Percentiles rank a stretch among this genome's conserved stretches.
Evolutionary conservation across 2,888 invertebrate species (phyloP).

Genomic region (Acanthosepion pharaonis): DNA sequence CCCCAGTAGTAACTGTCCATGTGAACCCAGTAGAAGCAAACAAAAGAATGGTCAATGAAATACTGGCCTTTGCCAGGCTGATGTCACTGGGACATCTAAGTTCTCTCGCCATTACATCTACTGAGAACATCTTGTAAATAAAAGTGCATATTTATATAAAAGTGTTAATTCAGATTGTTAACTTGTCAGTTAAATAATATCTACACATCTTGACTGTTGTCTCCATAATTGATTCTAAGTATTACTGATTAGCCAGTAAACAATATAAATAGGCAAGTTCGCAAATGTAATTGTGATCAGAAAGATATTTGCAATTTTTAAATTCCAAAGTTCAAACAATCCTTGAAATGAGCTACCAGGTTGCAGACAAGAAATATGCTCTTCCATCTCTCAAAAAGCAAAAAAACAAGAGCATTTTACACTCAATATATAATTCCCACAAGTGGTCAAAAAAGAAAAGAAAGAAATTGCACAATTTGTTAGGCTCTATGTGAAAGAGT

Average conservation of each 20-base stretch:
- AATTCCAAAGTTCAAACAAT: too few species aligned
- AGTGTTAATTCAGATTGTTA: not conserved
- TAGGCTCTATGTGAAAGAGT: too few species aligned
- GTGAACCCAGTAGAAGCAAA: not conserved
- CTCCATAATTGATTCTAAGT: not conserved
- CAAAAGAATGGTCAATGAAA: not conserved
- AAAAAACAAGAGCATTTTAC: too few species aligned
- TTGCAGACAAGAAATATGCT: too few species aligned
- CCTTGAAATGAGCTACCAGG: too few species aligned
- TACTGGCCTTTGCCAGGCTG: not conserved
- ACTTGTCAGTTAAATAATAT: not conserved
- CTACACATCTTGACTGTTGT: not conserved
- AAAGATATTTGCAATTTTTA: too few species aligned
- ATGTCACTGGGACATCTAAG: constrained; percentile 2
- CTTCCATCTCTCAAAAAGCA: too few species aligned
- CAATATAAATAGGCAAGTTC: too few species aligned
- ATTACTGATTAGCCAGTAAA: not conserved
- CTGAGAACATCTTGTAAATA: not conserved
- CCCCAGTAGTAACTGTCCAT: constrained; percentile 6
- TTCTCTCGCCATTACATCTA: not conserved
- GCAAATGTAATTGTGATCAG: too few species aligned
- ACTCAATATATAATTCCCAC: too few species aligned
- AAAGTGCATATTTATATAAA: not conserved
- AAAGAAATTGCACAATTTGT: too few species aligned
- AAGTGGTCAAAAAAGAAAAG: too few species aligned